These are phyloP conservation scores for Tachysurus vachellii DNA, from an alignment of 2,113 vertebrate genomes.

Conservation along the genomic window DNA sequence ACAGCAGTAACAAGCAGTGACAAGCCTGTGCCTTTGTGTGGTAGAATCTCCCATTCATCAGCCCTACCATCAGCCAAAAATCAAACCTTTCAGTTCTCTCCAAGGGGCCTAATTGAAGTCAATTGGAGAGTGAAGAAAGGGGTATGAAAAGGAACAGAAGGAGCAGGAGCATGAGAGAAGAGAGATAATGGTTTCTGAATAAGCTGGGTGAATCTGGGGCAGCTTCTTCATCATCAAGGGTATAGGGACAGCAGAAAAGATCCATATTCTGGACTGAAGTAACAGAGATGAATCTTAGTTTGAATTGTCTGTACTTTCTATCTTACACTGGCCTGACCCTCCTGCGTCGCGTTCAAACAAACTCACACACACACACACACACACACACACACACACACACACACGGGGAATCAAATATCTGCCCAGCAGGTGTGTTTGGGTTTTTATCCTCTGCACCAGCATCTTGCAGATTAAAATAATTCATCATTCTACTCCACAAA, in stretches of 20 bases:
- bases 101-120: slow-evolving; percentile 47
- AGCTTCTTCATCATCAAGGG: slow-evolving; percentile 44
- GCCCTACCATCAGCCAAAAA: slow-evolving; percentile 11
- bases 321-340: slow-evolving; percentile 4
- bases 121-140: slow-evolving; percentile 45
- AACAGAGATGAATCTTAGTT: slow-evolving; percentile 35
- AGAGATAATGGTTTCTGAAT: slow-evolving; percentile 30
- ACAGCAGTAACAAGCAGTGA: slow-evolving; percentile 39
- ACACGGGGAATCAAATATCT: slow-evolving; percentile 18
- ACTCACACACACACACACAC: not conserved
- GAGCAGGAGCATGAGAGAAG: not conserved
- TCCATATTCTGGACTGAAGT: slow-evolving; percentile 38
- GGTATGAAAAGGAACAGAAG: slow-evolving; percentile 40
- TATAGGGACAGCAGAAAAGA: slow-evolving; percentile 6
- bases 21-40: slow-evolving; percentile 37
- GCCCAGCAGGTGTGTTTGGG: slow-evolving; percentile 35
- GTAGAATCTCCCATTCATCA: slow-evolving; percentile 42
- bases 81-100: slow-evolving; percentile 45
- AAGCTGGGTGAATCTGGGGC: slow-evolving; percentile 40
- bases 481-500: not conserved
- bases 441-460: not conserved
- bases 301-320: slow-evolving; percentile 24
- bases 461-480: not conserved
- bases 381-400: not conserved
- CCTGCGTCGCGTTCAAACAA: not conserved